Conservation (phyloP, 2,888 invertebrate species). For the Cataglyphis cursor region DNA sequence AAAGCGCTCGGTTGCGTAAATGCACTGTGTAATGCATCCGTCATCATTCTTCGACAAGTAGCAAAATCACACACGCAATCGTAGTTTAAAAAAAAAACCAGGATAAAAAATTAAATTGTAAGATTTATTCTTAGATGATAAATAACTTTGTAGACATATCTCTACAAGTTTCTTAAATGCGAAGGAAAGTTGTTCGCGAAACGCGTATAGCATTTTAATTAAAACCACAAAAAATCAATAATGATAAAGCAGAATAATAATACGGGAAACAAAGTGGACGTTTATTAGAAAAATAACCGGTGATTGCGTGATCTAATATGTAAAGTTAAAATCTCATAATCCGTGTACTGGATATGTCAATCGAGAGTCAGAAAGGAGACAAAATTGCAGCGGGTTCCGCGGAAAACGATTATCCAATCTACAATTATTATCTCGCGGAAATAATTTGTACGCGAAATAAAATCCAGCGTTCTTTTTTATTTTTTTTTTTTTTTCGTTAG, state of each 20-base stretch:
- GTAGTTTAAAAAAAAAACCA: background rate
- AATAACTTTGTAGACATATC: background rate
- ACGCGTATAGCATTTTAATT: background rate
- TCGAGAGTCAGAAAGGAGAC: background rate
- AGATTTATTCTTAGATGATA: background rate
- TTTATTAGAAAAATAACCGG: background rate
- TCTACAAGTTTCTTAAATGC: background rate
- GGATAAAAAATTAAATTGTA: background rate
- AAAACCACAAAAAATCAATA: background rate
- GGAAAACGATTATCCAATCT: conserved; percentile 23
- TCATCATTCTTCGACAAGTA: conserved; percentile 31
- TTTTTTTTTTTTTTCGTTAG: background rate
- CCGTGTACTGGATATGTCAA: background rate
- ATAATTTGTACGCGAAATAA: background rate
- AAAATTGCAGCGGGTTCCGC: conserved; percentile 24
- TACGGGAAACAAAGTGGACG: background rate
- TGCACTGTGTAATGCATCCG: conserved; percentile 34
- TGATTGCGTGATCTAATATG: conserved; percentile 1
- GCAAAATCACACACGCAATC: background rate
- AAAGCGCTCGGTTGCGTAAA: conserved; percentile 32
- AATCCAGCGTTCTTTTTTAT: background rate
- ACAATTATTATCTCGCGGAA: background rate
- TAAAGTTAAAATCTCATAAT: conserved; percentile 19
- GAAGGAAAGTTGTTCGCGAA: background rate
- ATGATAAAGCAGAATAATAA: background rate